Conservation (phyloP, 2,888 invertebrate species). For the Heteropelma amictum region DNA sequence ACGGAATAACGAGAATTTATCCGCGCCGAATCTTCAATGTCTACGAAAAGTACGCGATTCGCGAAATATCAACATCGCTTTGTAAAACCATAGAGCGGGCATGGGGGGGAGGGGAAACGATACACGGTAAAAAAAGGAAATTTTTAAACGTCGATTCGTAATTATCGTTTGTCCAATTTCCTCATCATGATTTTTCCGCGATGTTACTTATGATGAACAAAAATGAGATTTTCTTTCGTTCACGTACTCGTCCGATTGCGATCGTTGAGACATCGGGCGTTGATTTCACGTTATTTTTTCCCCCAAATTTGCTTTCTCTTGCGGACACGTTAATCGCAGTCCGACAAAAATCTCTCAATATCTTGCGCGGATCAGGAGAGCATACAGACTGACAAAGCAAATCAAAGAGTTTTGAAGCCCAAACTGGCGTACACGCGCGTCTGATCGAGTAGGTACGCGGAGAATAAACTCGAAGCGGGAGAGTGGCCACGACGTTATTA, state of each 20-base stretch:
- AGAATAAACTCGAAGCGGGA: neutral
- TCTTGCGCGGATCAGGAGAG: slow-evolving; percentile 72
- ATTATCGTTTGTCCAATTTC: neutral
- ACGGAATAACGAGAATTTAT: neutral
- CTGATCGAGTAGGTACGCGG: neutral
- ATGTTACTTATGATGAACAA: too few relatives aligned
- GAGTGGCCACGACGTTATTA: neutral
- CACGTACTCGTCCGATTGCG: neutral
- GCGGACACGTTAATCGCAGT: slow-evolving; percentile 20
- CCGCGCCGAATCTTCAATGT: neutral
- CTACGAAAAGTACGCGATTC: too few relatives aligned
- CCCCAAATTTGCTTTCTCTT: slow-evolving; percentile 3
- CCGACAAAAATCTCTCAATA: slow-evolving; percentile 33
- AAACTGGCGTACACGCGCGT: neutral
- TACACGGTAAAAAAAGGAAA: too few relatives aligned
- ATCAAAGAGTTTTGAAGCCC: slow-evolving; percentile 69
- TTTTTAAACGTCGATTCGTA: too few relatives aligned
- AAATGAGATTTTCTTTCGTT: too few relatives aligned
- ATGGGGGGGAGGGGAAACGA: too few relatives aligned
- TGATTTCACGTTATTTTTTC: slow-evolving; percentile 4
- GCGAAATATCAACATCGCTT: neutral
- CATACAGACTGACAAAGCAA: slow-evolving; percentile 73
- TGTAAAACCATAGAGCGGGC: too few relatives aligned
- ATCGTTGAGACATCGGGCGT: neutral
- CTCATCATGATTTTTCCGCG: slow-evolving; percentile 5